Evolutionary conservation across 1,140 invertebrate species (phyloP), one percentile per base, ranked within the genome.

Genomic region (Apis dorsata): DNA sequence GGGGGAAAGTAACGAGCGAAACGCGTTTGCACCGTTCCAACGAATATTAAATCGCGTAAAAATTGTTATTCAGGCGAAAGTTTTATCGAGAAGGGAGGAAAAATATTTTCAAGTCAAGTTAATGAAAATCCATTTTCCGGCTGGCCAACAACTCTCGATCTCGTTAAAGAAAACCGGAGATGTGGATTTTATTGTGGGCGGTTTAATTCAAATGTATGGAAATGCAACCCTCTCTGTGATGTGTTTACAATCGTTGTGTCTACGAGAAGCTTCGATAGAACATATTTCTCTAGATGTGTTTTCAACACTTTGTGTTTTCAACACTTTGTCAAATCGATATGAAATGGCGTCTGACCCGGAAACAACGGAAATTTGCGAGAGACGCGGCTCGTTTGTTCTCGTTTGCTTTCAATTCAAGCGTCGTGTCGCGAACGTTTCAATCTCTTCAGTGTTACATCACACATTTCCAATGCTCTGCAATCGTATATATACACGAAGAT

Each of bases 121-220:
- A 24, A 24, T 24, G 24, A 24, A 24, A 24, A 24, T 24, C 24
- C 34, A 34, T 34, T 34, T 34, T 34, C 28, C 28, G 1, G 28
- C 28, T 28, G 11, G 53, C 21, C 17, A 28, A 79, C 77, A 19
- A 3, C 34, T 70, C 10, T 70, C n/a, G 15, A 17, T 53, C 10
- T 55, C 53, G 53, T 63, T 78, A 73, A 78, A 73, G 59, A 76
- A 81, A 81, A 57, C 13, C 49, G 65, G 15, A 60, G 63, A 66
- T 34, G 72, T 55, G 44, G 19, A 53, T 34, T 60, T 34, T 57
- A 53, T 74, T 65, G 63, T 62, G n/a, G 78, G 78, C 80, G 68
- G 55, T 34, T 49, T 82, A 70, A 84, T 79, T 84, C 81, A 84
- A 86, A 86, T 86, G 71, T 84, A 86, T 86, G 85, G 75, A 86